Evolutionary conservation across 2,797 vertebrate genomes (phyloP).

Genomic region (Serranus cabrilla): DNA sequence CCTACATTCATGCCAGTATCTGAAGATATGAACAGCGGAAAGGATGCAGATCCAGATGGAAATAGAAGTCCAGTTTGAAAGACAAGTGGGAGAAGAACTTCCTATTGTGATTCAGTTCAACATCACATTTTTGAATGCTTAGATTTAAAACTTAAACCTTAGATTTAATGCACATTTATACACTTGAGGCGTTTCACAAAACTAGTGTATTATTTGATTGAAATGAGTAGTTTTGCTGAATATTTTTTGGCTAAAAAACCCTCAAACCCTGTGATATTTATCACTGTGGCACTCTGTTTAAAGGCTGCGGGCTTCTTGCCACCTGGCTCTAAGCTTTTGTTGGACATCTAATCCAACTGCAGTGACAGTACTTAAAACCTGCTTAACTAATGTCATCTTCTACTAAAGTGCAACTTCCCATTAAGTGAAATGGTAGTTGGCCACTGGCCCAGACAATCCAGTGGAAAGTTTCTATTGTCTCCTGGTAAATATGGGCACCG

Average conservation of each 20-base stretch:
- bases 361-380: slow-evolving; percentile 32
- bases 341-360: slow-evolving; percentile 10
- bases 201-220: too few species aligned
- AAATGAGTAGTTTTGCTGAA: not conserved
- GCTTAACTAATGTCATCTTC: slow-evolving; percentile 17
- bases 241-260: not conserved
- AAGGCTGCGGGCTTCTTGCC: slow-evolving; percentile 3
- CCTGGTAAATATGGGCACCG: slow-evolving; percentile 51
- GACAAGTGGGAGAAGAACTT: too few species aligned
- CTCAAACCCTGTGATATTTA: not conserved
- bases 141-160: too few species aligned
- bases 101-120: too few species aligned
- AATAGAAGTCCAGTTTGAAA: too few species aligned
- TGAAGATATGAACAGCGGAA: too few species aligned
- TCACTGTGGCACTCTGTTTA: not conserved
- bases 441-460: slow-evolving; percentile 49
- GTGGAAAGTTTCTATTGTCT: slow-evolving; percentile 43
- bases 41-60: too few species aligned
- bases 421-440: slow-evolving; percentile 59
- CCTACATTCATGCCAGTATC: too few species aligned
- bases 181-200: too few species aligned
- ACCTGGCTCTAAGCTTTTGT: slow-evolving; percentile 15
- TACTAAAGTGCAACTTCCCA: slow-evolving; percentile 38
- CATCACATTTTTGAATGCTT: too few species aligned
- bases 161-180: too few species aligned